Percentiles rank a stretch among this genome's conserved stretches.
These are phyloP conservation scores for Coelopa frigida DNA, from an alignment of 1,140 invertebrate species.

Conservation along the genomic window DNA sequence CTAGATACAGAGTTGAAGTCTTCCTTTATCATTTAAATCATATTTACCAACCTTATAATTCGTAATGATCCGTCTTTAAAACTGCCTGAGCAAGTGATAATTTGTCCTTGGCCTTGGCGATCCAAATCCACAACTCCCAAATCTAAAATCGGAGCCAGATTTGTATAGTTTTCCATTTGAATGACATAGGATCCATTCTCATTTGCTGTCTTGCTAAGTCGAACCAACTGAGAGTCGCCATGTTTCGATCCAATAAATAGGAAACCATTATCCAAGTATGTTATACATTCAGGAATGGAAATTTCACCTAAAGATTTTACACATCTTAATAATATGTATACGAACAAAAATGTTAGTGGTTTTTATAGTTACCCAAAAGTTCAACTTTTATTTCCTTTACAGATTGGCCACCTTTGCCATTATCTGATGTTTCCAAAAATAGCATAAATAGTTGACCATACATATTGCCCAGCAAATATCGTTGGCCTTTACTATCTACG, in stretches of 20 bases:
- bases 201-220: conserved; percentile 78
- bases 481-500: conserved; percentile 83
- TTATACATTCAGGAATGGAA: conserved; percentile 95
- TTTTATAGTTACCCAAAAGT: conserved; percentile 58
- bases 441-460: conserved; percentile 94
- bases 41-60: conserved; percentile 59
- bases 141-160: conserved; percentile 94
- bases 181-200: conserved; percentile 85
- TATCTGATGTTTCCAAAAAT: conserved; percentile 73
- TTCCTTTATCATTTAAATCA: conserved; percentile 59
- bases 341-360: conserved; percentile 8
- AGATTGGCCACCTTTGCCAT: conserved; percentile 55
- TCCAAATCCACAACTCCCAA: conserved; percentile 97
- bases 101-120: conserved; percentile 92
- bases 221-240: conserved; percentile 94
- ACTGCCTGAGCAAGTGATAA: conserved; percentile 95
- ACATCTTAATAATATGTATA: conserved; percentile 7
- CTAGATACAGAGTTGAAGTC: conserved; percentile 42
- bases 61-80: conserved; percentile 95
- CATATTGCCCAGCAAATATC: conserved; percentile 93
- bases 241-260: conserved; percentile 94
- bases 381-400: conserved; percentile 93
- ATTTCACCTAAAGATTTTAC: conserved; percentile 74
- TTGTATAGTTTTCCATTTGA: conserved; percentile 93
- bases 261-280: conserved; percentile 98